These are phyloP conservation scores for Calameuta pallipes DNA, from an alignment of 2,888 invertebrate genomes.

Conservation along the genomic window DNA sequence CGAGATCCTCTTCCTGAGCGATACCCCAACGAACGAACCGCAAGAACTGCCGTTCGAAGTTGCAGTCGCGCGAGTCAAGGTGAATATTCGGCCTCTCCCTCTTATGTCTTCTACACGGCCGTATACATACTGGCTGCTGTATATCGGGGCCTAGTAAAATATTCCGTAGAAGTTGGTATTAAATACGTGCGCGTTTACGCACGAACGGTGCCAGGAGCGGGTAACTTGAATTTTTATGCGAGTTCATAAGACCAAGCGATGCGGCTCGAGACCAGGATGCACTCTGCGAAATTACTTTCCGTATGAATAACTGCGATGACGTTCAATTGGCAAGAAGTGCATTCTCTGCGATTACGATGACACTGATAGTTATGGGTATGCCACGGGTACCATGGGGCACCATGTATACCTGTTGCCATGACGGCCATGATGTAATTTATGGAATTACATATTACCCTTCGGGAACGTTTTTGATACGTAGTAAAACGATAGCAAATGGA, in stretches of 20 bases:
- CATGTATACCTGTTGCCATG: not conserved
- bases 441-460: not conserved
- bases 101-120: not conserved
- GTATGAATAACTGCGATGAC: not conserved
- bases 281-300: not conserved
- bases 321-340: not conserved
- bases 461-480: not conserved
- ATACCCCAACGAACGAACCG: slow-evolving; percentile 44
- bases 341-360: not conserved
- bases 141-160: not conserved
- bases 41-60: slow-evolving; percentile 30
- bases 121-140: not conserved
- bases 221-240: not conserved
- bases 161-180: not conserved
- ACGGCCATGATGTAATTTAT: not conserved
- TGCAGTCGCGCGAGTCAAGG: slow-evolving; percentile 16
- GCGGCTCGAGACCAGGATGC: not conserved
- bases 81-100: not conserved
- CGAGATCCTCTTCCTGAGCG: slow-evolving; percentile 52
- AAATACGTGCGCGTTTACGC: not conserved
- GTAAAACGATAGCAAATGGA: not conserved
- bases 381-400: too few relatives aligned
- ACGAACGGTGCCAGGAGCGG: not conserved
- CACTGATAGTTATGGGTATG: not conserved
- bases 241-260: not conserved